phyloP scores from a whole-genome alignment of 2,797 vertebrate species.

The Pangasius djambal region DNA sequence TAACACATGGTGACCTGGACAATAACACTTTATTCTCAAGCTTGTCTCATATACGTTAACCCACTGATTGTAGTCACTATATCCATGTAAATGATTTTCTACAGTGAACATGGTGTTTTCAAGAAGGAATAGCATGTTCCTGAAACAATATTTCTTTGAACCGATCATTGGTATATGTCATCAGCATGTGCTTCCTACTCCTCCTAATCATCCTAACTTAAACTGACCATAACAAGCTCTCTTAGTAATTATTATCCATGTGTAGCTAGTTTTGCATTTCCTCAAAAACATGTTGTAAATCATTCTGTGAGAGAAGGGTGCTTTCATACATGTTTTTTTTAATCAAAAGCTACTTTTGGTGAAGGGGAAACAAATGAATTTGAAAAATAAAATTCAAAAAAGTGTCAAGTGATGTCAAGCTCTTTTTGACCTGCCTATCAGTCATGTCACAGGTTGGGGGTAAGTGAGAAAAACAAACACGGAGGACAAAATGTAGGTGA shows the following conservation, averaged over 20 bases:
- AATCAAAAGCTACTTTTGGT: neutral
- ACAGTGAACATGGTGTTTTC: neutral
- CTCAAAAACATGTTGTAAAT: too few relatives aligned
- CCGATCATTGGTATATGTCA: neutral
- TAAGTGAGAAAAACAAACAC: neutral
- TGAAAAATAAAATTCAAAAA: neutral
- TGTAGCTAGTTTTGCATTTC: too few relatives aligned
- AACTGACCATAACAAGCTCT: neutral
- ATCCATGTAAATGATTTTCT: neutral
- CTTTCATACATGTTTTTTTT: neutral
- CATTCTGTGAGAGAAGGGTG: neutral
- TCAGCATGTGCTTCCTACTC: neutral
- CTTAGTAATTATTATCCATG: too few relatives aligned
- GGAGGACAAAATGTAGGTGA: neutral
- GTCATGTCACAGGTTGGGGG: neutral
- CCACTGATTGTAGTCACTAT: neutral
- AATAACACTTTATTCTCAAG: neutral
- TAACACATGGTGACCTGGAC: conserved; percentile 53
- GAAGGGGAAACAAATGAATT: neutral
- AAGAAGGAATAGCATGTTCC: neutral
- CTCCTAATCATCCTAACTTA: neutral
- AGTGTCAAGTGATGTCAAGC: neutral
- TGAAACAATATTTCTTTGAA: neutral
- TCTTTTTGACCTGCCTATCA: neutral
- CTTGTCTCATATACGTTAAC: neutral